Base-by-base conservation (phyloP, 2,888 invertebrate species). In the Athrips mouffetella region DNA sequence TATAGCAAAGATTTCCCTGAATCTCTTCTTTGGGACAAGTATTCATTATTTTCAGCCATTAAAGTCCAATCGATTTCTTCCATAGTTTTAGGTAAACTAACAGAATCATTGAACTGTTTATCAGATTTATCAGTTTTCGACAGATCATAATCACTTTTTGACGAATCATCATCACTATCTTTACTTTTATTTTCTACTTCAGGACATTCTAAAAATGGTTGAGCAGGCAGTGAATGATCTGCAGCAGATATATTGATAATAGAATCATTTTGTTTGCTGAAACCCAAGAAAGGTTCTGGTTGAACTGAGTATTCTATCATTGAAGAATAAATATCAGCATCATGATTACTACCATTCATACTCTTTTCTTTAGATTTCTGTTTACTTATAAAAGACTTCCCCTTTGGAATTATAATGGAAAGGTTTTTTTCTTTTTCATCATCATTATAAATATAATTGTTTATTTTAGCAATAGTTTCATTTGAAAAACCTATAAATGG, bases 401-500 rank as follows among this genome's bases (percentile, higher is more conserved):
- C 29, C 10, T 29, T 41, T 20, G 42, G 13, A n/a, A 45, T 30
- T 31, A 49, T 45, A 30, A 52, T 29, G 41, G 49, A 39, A 45
- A n/a, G n/a, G n/a, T n/a, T n/a, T n/a, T 20, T 41, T 35, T 48
- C 18, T 4, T 41, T 47, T 18, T 49, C 25, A 18, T 48, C 42
- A 45, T 16, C 27, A 45, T n/a, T 49, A 47, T 20, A 48, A 37
- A 46, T 13, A 31, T n/a, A 21, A 16, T 30, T 47, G 20, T 39
- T 29, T 16, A 46, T 30, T 18, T 50, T 37, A 41, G 16, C 40
- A 27, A 41, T 35, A 51, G 49, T 47, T 48, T 51, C 23, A 51
- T 49, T 39, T 21, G 69, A 51, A 52, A 80, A 81, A 1, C 79
- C 80, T 13, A 68, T 51, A 58, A 79, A 74, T 49, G 73, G 73